These are phyloP conservation scores for Pollenia amentaria DNA, from an alignment of 2,888 invertebrate species.

Conservation along the genomic window DNA sequence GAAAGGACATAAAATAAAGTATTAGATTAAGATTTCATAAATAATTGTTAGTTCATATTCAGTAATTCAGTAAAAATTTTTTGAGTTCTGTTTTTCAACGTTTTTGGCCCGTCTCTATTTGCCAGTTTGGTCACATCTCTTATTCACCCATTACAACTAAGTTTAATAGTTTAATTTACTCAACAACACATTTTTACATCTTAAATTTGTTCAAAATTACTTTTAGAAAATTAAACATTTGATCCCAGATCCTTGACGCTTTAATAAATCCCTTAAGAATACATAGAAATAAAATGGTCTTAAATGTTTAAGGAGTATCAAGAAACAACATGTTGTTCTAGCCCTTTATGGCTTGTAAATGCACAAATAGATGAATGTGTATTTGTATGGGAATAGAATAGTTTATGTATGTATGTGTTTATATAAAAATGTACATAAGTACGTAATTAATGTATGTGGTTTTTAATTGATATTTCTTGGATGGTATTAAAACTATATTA, in stretches of 20 bases:
- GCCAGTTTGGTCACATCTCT: neutral
- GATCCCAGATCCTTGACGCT: conserved; percentile 32
- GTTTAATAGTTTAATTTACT: neutral
- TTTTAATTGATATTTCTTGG: too few relatives aligned
- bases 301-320: too few relatives aligned
- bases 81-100: too few relatives aligned
- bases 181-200: conserved; percentile 11
- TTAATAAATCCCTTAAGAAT: conserved; percentile 6
- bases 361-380: too few relatives aligned
- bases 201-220: conserved; percentile 31
- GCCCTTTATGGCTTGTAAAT: neutral
- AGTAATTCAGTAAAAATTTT: too few relatives aligned
- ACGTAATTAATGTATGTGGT: neutral
- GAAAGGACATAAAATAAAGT: too few relatives aligned
- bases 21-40: too few relatives aligned
- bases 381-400: too few relatives aligned
- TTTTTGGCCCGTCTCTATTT: too few relatives aligned
- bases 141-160: neutral
- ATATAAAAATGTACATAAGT: neutral
- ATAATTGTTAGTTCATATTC: too few relatives aligned
- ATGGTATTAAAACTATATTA: too few relatives aligned
- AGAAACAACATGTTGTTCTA: neutral
- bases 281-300: conserved; percentile 18
- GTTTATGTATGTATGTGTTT: neutral
- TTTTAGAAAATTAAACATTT: conserved; percentile 25